Percentiles rank a stretch among this genome's conserved stretches.
These are phyloP conservation scores for Strix uralensis DNA, from an alignment of 2,113 vertebrate species.

Conservation along the genomic window DNA sequence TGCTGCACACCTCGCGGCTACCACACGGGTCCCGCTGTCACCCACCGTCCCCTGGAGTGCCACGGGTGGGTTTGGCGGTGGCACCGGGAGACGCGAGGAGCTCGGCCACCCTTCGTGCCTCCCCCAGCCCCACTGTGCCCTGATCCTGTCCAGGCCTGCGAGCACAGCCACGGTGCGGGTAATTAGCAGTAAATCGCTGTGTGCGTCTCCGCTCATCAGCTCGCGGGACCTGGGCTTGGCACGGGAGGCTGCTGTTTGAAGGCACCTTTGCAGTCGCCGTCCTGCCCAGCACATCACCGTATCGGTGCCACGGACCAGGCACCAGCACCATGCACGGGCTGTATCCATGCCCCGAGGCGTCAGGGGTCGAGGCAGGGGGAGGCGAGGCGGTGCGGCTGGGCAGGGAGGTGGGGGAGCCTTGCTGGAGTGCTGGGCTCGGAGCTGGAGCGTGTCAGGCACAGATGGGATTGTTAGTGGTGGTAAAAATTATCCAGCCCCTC, in stretches of 20 bases:
- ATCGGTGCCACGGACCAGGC: accelerated
- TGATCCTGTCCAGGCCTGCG: background rate
- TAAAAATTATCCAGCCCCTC: slow-evolving; percentile 43
- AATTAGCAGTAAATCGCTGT: background rate
- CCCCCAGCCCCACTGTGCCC: background rate
- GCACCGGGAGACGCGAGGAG: background rate
- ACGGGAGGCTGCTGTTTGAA: background rate
- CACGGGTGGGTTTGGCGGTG: accelerated
- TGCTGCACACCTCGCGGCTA: accelerated
- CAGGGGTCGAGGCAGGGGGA: background rate
- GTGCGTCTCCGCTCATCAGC: background rate
- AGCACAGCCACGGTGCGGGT: background rate
- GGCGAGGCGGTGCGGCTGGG: background rate
- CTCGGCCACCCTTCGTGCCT: background rate
- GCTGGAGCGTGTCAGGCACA: slow-evolving; percentile 33
- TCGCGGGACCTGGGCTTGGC: background rate
- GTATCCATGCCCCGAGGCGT: accelerated
- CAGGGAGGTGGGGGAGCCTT: background rate
- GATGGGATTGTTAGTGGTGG: slow-evolving; percentile 31
- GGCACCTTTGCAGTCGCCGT: background rate
- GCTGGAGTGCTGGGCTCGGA: background rate
- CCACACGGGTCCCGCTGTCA: background rate
- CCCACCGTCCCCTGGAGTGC: accelerated
- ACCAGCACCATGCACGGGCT: accelerated
- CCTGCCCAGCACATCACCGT: accelerated